Evolutionary conservation across 1,140 invertebrate genomes (phyloP), one percentile per base, ranked within the genome.

Genomic region (Papilio helenus): DNA sequence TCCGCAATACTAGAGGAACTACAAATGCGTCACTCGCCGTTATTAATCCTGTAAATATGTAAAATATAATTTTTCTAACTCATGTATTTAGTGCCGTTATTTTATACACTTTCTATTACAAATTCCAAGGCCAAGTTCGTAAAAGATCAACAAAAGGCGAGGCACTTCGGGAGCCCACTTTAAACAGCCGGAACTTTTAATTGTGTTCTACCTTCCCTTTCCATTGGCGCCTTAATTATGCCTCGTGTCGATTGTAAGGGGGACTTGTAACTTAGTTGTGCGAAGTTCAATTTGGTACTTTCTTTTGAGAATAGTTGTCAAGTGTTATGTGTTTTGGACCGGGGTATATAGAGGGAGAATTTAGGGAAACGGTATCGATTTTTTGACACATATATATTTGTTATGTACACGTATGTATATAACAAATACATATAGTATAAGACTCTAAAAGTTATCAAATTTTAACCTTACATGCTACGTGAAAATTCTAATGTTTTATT

Each of bases 151-250:
- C 74, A 76, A 55, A 76, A 76, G 51, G 23, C 23, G 20, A 55
- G 26, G 42, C 20, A 26, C 23, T 39, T 58, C 49, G 49, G 51
- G 26, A 39, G 49, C 49, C 74, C 42, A 74, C 74, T 76, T 76
- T 76, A 76, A 76, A 77, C 76, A 77, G 26, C 51, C 51, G 76
- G 76, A 77, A 77, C 76, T 77, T 77, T 77, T 77, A 77, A 77
- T 77, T 77, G 76, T 77, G 55, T 61, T 61, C 55, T 34, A 61
- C 76, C 76, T 77, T 77, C 51, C 76, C 76, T 77, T 61, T 61
- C 76, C 55, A 65, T 23, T 74, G 72, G 18, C 42, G 39, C 76
- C 76, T 61, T 77, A 61, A 77, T 77, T 77, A 77, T 77, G 76
- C 51, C 76, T n/a, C 76, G 51, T 65, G 51, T 77, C 76, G 76